A percentile compares a stretch with the other conserved stretches of the same genome.
Conservation (phyloP, 2,888 invertebrate species). For the Blera fallax region DNA sequence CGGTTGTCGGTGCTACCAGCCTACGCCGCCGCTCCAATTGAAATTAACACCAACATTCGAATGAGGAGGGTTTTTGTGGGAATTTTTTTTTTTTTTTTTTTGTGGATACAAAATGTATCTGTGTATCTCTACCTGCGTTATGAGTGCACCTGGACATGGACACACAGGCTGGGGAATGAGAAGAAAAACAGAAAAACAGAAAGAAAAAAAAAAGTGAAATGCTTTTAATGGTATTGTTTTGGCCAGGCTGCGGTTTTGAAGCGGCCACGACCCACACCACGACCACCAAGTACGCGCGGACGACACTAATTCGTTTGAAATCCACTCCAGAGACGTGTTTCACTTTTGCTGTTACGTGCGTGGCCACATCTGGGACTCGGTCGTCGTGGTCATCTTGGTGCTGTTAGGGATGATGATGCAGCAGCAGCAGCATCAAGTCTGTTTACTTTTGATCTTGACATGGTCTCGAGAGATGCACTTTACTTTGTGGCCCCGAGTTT, state of each 20-base stretch:
- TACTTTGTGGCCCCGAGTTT: conserved; percentile 55
- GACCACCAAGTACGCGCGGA: conserved; percentile 66
- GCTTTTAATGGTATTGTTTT: conserved; percentile 68
- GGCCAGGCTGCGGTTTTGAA: conserved; percentile 32
- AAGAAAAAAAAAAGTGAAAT: conserved; percentile 31
- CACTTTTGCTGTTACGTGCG: conserved; percentile 61
- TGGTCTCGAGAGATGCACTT: conserved; percentile 72
- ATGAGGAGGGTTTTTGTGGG: conserved; percentile 35
- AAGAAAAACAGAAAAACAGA: background rate
- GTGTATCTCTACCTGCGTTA: conserved; percentile 17
- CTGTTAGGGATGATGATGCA: conserved; percentile 11
- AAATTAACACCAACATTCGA: conserved; percentile 69
- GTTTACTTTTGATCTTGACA: conserved; percentile 70
- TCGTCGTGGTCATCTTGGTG: background rate
- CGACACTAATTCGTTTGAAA: conserved; percentile 71
- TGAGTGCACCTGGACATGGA: conserved; percentile 39
- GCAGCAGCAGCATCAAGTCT: conserved; percentile 46
- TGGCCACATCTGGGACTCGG: conserved; percentile 26
- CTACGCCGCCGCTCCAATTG: conserved; percentile 67
- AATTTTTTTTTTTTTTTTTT: background rate
- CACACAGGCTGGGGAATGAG: background rate
- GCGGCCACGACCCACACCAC: conserved; percentile 48
- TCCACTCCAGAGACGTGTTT: conserved; percentile 71
- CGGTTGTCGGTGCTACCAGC: conserved; percentile 52
- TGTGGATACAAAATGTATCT: conserved; percentile 3